These are phyloP conservation scores for Nasua narica DNA, from an alignment of 2,797 vertebrate species.

Conservation along the genomic window DNA sequence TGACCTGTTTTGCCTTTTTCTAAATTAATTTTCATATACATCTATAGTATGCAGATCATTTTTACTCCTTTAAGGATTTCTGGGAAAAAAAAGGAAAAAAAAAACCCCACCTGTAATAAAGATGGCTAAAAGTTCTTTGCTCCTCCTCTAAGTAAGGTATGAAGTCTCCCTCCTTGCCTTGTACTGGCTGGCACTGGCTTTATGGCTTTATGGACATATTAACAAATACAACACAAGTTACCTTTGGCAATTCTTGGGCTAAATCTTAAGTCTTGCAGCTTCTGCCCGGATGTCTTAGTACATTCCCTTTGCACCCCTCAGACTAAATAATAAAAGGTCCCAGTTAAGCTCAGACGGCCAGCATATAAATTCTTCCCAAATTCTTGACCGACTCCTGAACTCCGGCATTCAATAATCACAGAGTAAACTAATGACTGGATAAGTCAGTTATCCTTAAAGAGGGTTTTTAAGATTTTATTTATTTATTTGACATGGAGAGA, in stretches of 20 bases:
- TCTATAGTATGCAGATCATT: neutral
- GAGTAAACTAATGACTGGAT: neutral
- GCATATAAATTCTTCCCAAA: neutral
- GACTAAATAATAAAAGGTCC: neutral
- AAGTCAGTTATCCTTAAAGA: neutral
- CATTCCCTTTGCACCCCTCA: neutral
- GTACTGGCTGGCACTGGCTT: neutral
- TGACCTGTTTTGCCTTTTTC: neutral
- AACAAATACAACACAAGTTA: neutral
- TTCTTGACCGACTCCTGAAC: neutral
- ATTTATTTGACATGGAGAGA: no score
- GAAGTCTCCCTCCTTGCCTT: neutral
- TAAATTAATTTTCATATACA: neutral
- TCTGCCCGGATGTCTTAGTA: neutral
- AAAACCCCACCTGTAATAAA: neutral
- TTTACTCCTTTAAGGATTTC: neutral
- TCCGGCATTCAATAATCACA: neutral
- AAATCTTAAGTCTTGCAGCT: neutral
- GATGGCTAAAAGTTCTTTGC: neutral
- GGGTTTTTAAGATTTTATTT: neutral
- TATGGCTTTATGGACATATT: neutral
- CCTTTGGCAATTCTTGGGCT: neutral
- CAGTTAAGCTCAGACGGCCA: neutral
- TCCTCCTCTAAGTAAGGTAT: neutral
- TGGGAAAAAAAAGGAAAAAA: neutral